Percentiles rank a stretch among this genome's conserved stretches.
These are phyloP conservation scores for Xylocampa areola DNA, from an alignment of 2,888 invertebrate genomes.

Conservation along the genomic window DNA sequence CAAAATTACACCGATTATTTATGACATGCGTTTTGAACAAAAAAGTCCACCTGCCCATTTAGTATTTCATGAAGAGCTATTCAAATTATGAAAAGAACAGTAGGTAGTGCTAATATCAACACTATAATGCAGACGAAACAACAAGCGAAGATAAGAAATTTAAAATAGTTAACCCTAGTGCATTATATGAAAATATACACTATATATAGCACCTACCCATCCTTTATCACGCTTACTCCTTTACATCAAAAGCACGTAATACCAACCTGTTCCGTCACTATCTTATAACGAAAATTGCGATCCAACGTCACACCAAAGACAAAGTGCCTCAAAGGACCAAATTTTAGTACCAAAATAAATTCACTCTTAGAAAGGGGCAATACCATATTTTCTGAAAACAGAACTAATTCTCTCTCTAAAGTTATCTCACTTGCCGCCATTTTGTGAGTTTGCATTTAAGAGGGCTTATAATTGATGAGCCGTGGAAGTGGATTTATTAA, in stretches of 20 bases:
- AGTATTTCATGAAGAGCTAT: too few relatives aligned
- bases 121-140: too few relatives aligned
- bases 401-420: slow-evolving; percentile 39
- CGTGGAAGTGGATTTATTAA: slow-evolving; percentile 14
- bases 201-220: background rate
- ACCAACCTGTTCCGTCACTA: slow-evolving; percentile 14
- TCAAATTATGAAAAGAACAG: too few relatives aligned
- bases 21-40: too few relatives aligned
- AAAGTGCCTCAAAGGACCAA: slow-evolving; percentile 42
- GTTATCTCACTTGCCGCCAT: slow-evolving; percentile 18
- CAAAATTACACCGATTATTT: too few relatives aligned
- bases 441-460: slow-evolving; percentile 34
- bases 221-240: slow-evolving; percentile 5
- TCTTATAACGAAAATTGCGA: slow-evolving; percentile 47
- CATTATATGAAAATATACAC: background rate
- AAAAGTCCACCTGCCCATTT: too few relatives aligned
- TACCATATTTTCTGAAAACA: slow-evolving; percentile 57
- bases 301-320: slow-evolving; percentile 29
- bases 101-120: too few relatives aligned
- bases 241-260: slow-evolving; percentile 38
- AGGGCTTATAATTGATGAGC: slow-evolving; percentile 38
- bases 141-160: too few relatives aligned
- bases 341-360: slow-evolving; percentile 48
- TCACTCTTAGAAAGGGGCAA: slow-evolving; percentile 47
- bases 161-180: too few relatives aligned